Evolutionary conservation across 2,113 vertebrate genomes (phyloP), one percentile per base, ranked within the genome.

Genomic region (Heterotilapia buettikoferi): DNA sequence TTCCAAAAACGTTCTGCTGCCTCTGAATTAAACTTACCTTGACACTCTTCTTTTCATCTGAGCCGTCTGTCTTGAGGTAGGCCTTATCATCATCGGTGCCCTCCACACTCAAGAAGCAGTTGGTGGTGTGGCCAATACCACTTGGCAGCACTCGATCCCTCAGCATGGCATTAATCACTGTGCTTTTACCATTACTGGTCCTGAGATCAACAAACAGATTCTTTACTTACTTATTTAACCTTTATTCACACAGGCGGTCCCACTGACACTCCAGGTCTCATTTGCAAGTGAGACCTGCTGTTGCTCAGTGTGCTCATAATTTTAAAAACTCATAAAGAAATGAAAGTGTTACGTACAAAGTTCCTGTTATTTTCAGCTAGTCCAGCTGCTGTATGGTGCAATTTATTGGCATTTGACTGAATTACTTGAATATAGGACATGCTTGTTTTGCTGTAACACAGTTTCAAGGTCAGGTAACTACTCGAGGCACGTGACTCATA

Each of bases 101-200:
- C 94, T 98, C 99, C 66, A 99, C 98, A 33, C 99, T 99, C 83
- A 99, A 96, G 90, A 99, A 99, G 96, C 99, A 99, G 96, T 99
- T 99, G 3, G 99, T 99, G 5, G 98, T 99, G 94, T 99, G 99
- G n/a, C 99, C 99, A 43, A 99, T 99, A 14, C 99, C 99, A 73
- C 99, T 99, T 71, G 99, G 99, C 89, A 99, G 96, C 11, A 99
- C 98, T 4, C 98, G 98, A 94, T 99, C 98, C 95, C 97, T 97
- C 86, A 99, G 95, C 99, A 99, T 99, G 6, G 99, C 98, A 29
- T 99, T 99, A 80, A 99, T 97, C 80, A 99, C 99, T 0, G 98
- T 98, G 90, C 99, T 99, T 91, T 99, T 99, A 7, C 99, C 99
- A 86, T 99, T 99, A 93, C 99, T 99, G 1, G 99, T 99, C 95